phyloP scores from a whole-genome alignment of 2,888 invertebrate genomes.

The Periphyllus acericola region DNA sequence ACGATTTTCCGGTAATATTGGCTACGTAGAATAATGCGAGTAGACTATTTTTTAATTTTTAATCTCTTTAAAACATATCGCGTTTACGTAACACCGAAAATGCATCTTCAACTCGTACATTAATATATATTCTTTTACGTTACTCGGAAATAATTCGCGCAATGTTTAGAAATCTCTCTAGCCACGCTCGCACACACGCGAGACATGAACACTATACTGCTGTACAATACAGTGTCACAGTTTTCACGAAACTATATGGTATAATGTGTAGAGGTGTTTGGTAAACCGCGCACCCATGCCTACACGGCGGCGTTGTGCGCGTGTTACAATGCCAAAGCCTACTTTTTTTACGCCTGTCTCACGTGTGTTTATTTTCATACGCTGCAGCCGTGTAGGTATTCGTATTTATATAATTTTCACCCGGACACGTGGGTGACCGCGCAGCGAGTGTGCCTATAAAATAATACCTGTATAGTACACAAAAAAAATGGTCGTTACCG shows the following conservation, averaged over 20 bases:
- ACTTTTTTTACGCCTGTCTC: slow-evolving; percentile 22
- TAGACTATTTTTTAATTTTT: too few relatives aligned
- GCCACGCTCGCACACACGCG: too few relatives aligned
- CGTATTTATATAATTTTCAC: background rate
- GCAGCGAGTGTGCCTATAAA: too few relatives aligned
- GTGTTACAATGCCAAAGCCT: slow-evolving; percentile 4
- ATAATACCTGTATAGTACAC: background rate
- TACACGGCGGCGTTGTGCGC: background rate
- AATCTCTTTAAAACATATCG: too few relatives aligned
- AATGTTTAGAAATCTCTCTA: too few relatives aligned
- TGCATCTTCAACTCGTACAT: too few relatives aligned
- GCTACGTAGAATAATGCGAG: too few relatives aligned
- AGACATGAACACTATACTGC: too few relatives aligned
- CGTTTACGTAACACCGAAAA: too few relatives aligned
- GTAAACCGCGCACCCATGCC: slow-evolving; percentile 6
- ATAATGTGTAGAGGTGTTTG: slow-evolving; percentile 2
- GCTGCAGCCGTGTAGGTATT: background rate
- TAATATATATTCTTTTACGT: too few relatives aligned
- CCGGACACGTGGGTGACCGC: background rate
- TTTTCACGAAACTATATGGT: slow-evolving; percentile 12
- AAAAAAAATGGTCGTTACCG: too few relatives aligned
- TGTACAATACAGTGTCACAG: background rate
- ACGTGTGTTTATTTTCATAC: background rate
- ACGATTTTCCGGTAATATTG: background rate
- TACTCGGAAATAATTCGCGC: too few relatives aligned